Evolutionary conservation across 2,113 vertebrate species (phyloP), one percentile per base, ranked within the genome.

Genomic region (Motacilla alba): DNA sequence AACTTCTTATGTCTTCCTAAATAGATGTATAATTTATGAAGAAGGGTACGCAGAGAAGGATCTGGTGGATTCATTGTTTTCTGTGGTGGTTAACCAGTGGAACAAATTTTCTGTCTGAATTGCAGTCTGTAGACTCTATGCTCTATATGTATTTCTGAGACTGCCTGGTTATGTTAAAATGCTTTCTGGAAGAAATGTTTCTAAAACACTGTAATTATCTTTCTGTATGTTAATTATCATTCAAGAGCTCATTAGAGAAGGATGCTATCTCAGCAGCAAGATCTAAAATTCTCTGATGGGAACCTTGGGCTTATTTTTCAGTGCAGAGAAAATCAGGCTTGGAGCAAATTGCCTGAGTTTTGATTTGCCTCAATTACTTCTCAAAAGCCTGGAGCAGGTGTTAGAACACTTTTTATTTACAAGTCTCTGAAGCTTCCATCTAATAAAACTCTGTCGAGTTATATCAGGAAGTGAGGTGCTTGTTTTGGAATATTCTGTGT

Each of bases 151-250:
- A 28, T 72, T 91, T 83, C 72, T 81, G 72, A 86, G 59, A 22
- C 52, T 84, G 64, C 33, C 53, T 91, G 63, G 46, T 87, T 83
- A 35, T 56, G 37, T 85, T 88, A 63, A 78, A 93, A 90, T 69
- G 27, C 39, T 76, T 91, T 83, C 59, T 93, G 75, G 46, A 93
- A 94, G 72, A 88, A 91, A 84, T 62, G 11, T 90, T 94, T 82
- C 67, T 93, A 75, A 90, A 78, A 83, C 52, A 50, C 47, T 78
- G 60, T 94, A 91, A 94, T 96, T 94, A 89, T 90, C 82, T 93
- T 94, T 90, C 78, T 92, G 30, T 77, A 60, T 91, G 87, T 93
- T 95, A 92, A 97, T 93, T 94, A 79, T 81, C 15, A 90, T 87
- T 93, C 79, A 83, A 80, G 64, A 80, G 64, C 69, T 94, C 88